Evolutionary conservation across 2,888 invertebrate genomes (phyloP), one percentile per base, ranked within the genome.

Genomic region (Anaspis maculata): DNA sequence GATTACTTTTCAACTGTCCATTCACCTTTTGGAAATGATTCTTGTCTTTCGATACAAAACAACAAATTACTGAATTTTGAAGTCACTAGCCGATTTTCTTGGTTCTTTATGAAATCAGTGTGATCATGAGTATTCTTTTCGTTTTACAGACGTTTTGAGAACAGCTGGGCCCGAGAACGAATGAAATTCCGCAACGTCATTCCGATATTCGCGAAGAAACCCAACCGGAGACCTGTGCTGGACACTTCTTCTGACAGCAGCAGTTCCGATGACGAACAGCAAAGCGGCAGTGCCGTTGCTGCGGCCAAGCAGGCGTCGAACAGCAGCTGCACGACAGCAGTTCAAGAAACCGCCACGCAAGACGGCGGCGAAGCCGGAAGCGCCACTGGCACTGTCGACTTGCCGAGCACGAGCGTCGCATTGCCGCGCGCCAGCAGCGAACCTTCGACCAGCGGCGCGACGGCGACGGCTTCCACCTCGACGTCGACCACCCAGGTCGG

Each of bases 161-260:
- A 51, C 24, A 53, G 50, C 39, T 37, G 56, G 7, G 52, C 51
- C 29, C 44, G 48, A 15, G 50, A 49, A n/a, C 32, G 51, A 6
- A 40, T 47, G 43, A 44, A 51, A 16, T 50, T 52, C 25, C 32
- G 49, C 26, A 35, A 49, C 32, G 49, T 56, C 46, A 54, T 50
- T 38, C 56, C 57, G 2, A 48, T 48, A 9, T 49, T 52, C 31
- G 31, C 49, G 16, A 50, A 54, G 15, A 57, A 56, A 36, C 42
- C 47, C 12, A 49, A 39, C 29, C 40, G 52, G 16, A 35, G 46
- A 15, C 50, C 49, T 7, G 32, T 52, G 21, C 19, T 52, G 7
- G 50, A 47, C 25, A 52, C 54, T 9, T 57, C 56, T 10, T 56
- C 58, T 3, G 54, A 57, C 27, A 58, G 52, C 22, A 52, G 47